Percentiles rank a stretch among this genome's conserved stretches.
Evolutionary conservation across 2,888 invertebrate species (phyloP).

Genomic region (Agonopterix subpropinquella): DNA sequence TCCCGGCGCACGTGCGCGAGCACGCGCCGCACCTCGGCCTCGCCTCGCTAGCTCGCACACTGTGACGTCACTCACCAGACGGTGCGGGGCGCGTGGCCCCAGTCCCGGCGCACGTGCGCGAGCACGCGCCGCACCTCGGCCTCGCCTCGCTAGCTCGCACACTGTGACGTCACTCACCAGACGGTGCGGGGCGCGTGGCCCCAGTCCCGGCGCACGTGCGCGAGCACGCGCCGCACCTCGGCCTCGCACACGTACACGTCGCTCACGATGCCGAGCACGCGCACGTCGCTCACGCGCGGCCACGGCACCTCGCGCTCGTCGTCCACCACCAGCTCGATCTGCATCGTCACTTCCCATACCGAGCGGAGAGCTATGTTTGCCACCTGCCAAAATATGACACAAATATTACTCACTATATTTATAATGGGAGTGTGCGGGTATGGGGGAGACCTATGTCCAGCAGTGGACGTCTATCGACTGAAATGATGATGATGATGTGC

Average conservation of each 20-base stretch:
- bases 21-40: conserved; percentile 16
- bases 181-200: conserved; percentile 50
- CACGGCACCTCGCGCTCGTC: conserved; percentile 27
- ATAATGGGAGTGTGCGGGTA: too few relatives aligned
- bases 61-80: conserved; percentile 35
- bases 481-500: too few relatives aligned
- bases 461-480: too few relatives aligned
- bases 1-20: conserved; percentile 27
- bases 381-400: conserved; percentile 30
- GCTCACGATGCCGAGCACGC: conserved; percentile 28
- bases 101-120: conserved; percentile 31
- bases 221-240: conserved; percentile 19
- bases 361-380: conserved; percentile 53
- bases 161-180: conserved; percentile 33
- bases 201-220: conserved; percentile 40
- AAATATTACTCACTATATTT: too few relatives aligned
- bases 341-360: conserved; percentile 53
- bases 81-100: conserved; percentile 54
- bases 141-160: neutral
- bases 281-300: conserved; percentile 35
- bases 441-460: too few relatives aligned
- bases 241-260: conserved; percentile 14
- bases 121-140: conserved; percentile 19
- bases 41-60: neutral
- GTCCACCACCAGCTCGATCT: conserved; percentile 33